Conservation (phyloP, 2,888 invertebrate genomes). For the Habrosyne pyritoides region DNA sequence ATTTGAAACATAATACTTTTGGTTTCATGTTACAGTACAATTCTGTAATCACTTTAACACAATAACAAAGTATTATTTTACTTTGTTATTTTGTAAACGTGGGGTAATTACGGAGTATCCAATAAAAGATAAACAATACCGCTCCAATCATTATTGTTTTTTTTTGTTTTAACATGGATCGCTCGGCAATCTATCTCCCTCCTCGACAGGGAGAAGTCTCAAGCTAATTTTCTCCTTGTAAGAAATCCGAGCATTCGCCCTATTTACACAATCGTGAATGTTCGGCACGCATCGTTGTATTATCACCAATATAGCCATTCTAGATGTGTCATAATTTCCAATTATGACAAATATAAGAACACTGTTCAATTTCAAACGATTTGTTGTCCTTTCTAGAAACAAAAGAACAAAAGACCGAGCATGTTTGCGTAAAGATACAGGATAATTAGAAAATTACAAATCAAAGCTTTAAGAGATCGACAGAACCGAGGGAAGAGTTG, state of each 20-base stretch:
- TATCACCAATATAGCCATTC: not conserved
- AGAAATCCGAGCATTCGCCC: constrained; percentile 20
- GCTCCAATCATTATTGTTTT: not conserved
- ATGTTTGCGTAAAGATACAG: too few species aligned
- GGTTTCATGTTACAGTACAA: too few species aligned
- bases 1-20: too few species aligned
- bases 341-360: not conserved
- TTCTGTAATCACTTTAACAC: too few species aligned
- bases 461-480: too few species aligned
- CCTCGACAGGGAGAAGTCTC: constrained; percentile 7
- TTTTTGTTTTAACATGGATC: not conserved
- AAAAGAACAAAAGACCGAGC: too few species aligned
- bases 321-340: not conserved
- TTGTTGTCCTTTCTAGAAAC: too few species aligned
- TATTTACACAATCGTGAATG: constrained; percentile 16
- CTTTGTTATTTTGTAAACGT: not conserved
- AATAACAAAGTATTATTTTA: too few species aligned
- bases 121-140: not conserved
- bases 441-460: too few species aligned
- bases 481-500: too few species aligned
- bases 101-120: constrained; percentile 4
- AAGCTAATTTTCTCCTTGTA: constrained; percentile 24
- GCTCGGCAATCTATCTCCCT: not conserved
- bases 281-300: not conserved
- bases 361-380: too few species aligned